Percentiles rank a stretch among this genome's conserved stretches.
Conservation (phyloP, 2,888 invertebrate species). For the Cerastis leucographa region DNA sequence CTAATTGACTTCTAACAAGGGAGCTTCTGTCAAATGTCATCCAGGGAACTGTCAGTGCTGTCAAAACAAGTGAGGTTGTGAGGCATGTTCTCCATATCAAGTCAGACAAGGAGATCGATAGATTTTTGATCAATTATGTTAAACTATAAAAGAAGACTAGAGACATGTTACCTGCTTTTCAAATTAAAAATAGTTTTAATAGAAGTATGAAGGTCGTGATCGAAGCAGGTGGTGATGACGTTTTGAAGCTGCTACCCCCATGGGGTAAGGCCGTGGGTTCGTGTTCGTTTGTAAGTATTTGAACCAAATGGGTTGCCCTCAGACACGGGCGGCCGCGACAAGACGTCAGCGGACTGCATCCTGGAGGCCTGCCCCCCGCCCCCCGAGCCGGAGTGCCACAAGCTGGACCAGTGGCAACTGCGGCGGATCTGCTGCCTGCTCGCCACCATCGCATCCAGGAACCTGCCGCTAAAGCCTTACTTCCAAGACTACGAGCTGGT, state of each 20-base stretch:
- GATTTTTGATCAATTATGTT: background rate
- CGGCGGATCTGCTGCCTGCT: slow-evolving; percentile 93
- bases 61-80: background rate
- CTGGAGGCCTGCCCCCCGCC: slow-evolving; percentile 88
- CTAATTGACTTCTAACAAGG: slow-evolving; percentile 1
- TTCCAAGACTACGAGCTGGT: slow-evolving; percentile 94
- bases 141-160: background rate
- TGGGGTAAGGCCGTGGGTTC: background rate
- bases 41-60: background rate
- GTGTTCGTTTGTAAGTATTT: background rate
- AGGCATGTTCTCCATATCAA: background rate
- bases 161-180: background rate
- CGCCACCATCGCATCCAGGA: slow-evolving; percentile 93
- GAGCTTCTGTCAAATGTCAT: slow-evolving; percentile 26
- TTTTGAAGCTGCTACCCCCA: background rate
- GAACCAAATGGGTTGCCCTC: background rate
- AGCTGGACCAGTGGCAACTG: slow-evolving; percentile 92
- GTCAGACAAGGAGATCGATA: background rate
- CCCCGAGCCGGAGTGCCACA: slow-evolving; percentile 93
- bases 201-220: background rate
- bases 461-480: slow-evolving; percentile 93
- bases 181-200: background rate
- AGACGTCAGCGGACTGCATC: slow-evolving; percentile 83
- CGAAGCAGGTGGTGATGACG: background rate
- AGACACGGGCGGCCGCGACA: slow-evolving; percentile 81